phyloP scores from a whole-genome alignment of 2,113 vertebrate genomes.

The Erythrocebus patas region DNA sequence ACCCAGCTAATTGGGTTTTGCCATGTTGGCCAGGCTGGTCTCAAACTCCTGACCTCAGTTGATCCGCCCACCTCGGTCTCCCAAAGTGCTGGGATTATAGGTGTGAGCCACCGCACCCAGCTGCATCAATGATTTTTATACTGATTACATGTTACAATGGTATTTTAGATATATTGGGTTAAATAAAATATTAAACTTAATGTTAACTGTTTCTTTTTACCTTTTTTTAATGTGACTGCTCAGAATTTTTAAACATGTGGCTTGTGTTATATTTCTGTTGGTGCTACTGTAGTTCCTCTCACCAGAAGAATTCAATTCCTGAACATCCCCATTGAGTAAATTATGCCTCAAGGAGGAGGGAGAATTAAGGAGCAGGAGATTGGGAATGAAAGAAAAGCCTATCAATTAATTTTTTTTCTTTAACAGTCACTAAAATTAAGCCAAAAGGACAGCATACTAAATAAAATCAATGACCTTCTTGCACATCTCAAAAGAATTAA shows the following conservation, averaged over 20 bases:
- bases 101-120: neutral
- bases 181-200: slow-evolving; percentile 3
- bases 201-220: neutral
- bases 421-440: slow-evolving; percentile 50
- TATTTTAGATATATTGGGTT: neutral
- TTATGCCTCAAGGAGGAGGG: neutral
- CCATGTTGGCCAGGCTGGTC: neutral
- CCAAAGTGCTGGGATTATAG: neutral
- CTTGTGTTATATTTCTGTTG: slow-evolving; percentile 21
- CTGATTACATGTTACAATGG: slow-evolving; percentile 9
- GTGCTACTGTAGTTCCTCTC: neutral
- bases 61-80: neutral
- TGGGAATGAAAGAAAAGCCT: slow-evolving; percentile 19
- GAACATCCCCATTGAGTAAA: neutral
- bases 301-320: slow-evolving; percentile 27
- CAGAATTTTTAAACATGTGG: neutral
- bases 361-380: neutral
- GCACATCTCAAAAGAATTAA: slow-evolving; percentile 27
- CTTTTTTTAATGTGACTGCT: slow-evolving; percentile 14
- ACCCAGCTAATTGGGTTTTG: neutral
- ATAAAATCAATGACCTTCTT: neutral
- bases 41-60: neutral
- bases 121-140: neutral
- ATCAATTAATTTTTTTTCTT: neutral
- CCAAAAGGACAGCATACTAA: slow-evolving; percentile 38